phyloP scores from a whole-genome alignment of 2,888 invertebrate species.

The Plagodis pulveraria region DNA sequence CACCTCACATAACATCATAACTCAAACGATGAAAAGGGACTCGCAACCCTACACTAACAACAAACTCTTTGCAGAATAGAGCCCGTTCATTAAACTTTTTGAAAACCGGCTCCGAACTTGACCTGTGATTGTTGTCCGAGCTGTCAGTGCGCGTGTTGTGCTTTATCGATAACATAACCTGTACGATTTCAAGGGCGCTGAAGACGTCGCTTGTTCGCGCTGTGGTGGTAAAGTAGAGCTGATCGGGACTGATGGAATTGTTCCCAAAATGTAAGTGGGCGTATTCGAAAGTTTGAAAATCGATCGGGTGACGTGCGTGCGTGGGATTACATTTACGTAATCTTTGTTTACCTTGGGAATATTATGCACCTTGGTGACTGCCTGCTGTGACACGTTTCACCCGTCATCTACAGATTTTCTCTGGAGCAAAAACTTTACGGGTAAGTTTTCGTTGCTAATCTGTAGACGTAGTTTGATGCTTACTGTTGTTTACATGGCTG shows the following conservation, averaged over 20 bases:
- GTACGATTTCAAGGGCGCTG: slow-evolving; percentile 81
- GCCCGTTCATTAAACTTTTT: slow-evolving; percentile 50
- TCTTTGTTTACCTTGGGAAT: slow-evolving; percentile 84
- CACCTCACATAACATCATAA: slow-evolving; percentile 60
- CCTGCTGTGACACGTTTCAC: slow-evolving; percentile 53
- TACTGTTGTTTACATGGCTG: slow-evolving; percentile 6
- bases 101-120: slow-evolving; percentile 71
- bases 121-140: slow-evolving; percentile 79
- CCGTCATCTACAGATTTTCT: slow-evolving; percentile 35
- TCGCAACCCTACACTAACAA: slow-evolving; percentile 44
- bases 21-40: slow-evolving; percentile 49
- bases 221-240: slow-evolving; percentile 67
- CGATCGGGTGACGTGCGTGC: slow-evolving; percentile 83
- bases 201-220: slow-evolving; percentile 62
- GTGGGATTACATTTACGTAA: slow-evolving; percentile 84
- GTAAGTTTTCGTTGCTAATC: slow-evolving; percentile 46
- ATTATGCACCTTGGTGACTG: slow-evolving; percentile 76
- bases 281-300: slow-evolving; percentile 84
- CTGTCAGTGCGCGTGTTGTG: slow-evolving; percentile 84
- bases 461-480: slow-evolving; percentile 20
- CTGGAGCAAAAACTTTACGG: slow-evolving; percentile 37
- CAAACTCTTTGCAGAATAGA: slow-evolving; percentile 50
- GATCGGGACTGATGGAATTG: slow-evolving; percentile 61
- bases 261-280: slow-evolving; percentile 76
- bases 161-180: slow-evolving; percentile 84